Conservation (phyloP, 2,888 invertebrate genomes). For the Rambutsinella grinnellia region DNA sequence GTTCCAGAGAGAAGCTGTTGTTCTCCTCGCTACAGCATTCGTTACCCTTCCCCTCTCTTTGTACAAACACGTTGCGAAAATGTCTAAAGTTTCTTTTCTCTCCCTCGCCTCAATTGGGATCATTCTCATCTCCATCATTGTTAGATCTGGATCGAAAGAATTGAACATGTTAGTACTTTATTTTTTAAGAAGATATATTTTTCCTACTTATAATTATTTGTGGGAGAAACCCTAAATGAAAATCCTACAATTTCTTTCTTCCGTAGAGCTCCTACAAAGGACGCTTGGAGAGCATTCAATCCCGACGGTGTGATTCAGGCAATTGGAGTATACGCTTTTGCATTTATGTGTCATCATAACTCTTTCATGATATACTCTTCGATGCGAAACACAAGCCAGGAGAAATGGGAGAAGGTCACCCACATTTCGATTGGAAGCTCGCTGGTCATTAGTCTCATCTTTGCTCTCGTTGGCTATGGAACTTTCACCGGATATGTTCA, state of each 20-base stretch:
- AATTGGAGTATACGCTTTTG: slow-evolving; percentile 87
- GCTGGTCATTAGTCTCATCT: slow-evolving; percentile 78
- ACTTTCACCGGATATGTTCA: slow-evolving; percentile 85
- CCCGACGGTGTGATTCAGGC: slow-evolving; percentile 79
- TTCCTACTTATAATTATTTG: too few relatives aligned
- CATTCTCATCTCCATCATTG: slow-evolving; percentile 77
- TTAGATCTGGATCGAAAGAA: slow-evolving; percentile 74
- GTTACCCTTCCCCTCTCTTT: slow-evolving; percentile 84
- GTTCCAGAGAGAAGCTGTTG: slow-evolving; percentile 77
- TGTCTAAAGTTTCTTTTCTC: slow-evolving; percentile 73
- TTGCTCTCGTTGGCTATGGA: slow-evolving; percentile 84
- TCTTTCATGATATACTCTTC: slow-evolving; percentile 87
- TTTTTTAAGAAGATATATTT: neutral
- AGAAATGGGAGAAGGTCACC: slow-evolving; percentile 85
- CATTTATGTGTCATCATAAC: slow-evolving; percentile 93
- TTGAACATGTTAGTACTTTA: slow-evolving; percentile 82
- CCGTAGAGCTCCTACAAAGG: slow-evolving; percentile 75
- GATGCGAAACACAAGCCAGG: slow-evolving; percentile 80
- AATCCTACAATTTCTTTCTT: slow-evolving; percentile 64
- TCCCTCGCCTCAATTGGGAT: slow-evolving; percentile 81
- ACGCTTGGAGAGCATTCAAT: slow-evolving; percentile 81
- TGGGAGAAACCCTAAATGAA: neutral
- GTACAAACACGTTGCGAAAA: slow-evolving; percentile 74
- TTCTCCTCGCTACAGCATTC: slow-evolving; percentile 79
- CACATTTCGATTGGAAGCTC: slow-evolving; percentile 83